phyloP scores from a whole-genome alignment of 37 sponge, comb jelly and placozoan species.

The Trichoplax adhaerens region DNA sequence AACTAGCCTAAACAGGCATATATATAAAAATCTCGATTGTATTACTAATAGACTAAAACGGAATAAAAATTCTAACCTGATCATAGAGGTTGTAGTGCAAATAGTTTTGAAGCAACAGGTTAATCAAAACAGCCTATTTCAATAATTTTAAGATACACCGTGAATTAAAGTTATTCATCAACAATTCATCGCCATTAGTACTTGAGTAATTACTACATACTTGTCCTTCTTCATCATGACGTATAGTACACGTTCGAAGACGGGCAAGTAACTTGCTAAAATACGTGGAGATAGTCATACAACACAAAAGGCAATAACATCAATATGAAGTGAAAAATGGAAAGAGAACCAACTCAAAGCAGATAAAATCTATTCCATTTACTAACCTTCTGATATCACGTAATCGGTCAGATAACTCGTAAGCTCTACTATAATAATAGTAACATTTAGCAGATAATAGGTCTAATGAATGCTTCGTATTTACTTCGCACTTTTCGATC shows the following conservation, averaged over 20 bases:
- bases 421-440: constrained; percentile 81
- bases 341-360: no score
- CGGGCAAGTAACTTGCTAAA: constrained; percentile 62
- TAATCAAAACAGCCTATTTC: constrained; percentile 57
- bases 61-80: constrained; percentile 15
- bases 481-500: constrained; percentile 32
- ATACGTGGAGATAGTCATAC: not conserved
- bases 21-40: no score
- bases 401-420: constrained; percentile 59
- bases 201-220: not conserved
- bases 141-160: no score
- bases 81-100: constrained; percentile 90
- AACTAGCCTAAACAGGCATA: not conserved
- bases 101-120: constrained; percentile 82
- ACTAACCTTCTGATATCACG: constrained; percentile 52
- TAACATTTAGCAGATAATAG: constrained; percentile 62
- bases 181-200: no score
- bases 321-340: no score
- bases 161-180: no score
- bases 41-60: no score
- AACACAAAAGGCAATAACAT: not conserved
- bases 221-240: constrained; percentile 69
- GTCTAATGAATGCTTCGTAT: constrained; percentile 63
- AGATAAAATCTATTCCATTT: not conserved
- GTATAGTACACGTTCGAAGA: constrained; percentile 74